Evolutionary conservation across 2,888 invertebrate genomes (phyloP).

Genomic region (Pharmacophagus antenor): DNA sequence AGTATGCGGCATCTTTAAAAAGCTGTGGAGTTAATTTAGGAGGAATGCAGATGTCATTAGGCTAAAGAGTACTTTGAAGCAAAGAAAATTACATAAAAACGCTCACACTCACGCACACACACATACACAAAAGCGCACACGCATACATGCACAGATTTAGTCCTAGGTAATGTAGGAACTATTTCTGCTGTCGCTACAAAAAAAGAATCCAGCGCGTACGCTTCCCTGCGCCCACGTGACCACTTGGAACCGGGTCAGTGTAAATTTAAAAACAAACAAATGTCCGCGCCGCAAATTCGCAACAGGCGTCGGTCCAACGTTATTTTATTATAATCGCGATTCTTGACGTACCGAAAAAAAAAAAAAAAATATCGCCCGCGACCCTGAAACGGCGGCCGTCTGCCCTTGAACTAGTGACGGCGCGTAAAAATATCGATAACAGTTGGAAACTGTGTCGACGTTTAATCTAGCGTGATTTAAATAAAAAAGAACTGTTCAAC

Average conservation of each 20-base stretch:
- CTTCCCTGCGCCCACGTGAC: conserved; percentile 10
- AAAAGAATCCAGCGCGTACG: conserved; percentile 10
- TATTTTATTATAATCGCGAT: conserved; percentile 30
- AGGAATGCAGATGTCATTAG: not conserved
- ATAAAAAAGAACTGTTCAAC: conserved; percentile 32
- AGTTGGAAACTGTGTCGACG: conserved; percentile 34
- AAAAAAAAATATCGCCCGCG: conserved; percentile 37
- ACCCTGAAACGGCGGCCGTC: conserved; percentile 43
- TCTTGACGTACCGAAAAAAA: conserved; percentile 42
- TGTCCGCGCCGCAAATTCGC: conserved; percentile 20
- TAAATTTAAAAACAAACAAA: conserved; percentile 27
- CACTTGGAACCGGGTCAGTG: conserved; percentile 24
- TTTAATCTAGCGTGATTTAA: conserved; percentile 35
- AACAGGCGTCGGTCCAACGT: conserved; percentile 15
- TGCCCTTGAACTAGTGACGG: conserved; percentile 56
- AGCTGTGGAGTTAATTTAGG: no score
- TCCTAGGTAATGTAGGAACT: conserved; percentile 4
- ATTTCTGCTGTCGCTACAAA: conserved; percentile 12
- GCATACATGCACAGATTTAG: no score
- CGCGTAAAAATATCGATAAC: conserved; percentile 34
- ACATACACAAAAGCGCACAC: no score
- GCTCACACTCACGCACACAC: no score
- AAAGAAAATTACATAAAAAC: not conserved
- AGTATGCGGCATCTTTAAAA: no score
- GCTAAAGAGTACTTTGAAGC: not conserved